phyloP scores from a whole-genome alignment of 2,888 invertebrate genomes.

The Patella pellucida region DNA sequence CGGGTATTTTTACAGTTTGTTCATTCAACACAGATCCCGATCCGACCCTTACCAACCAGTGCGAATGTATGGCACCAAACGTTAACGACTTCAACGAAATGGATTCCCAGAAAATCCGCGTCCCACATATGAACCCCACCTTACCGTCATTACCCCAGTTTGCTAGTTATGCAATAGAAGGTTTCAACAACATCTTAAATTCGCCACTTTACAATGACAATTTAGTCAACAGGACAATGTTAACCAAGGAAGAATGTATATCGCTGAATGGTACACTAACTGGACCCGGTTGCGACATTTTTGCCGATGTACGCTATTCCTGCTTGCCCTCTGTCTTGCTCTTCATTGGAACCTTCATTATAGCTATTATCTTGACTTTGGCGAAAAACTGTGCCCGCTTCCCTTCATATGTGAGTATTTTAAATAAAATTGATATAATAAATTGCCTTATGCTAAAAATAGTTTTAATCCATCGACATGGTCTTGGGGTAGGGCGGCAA shows the following conservation, averaged over 20 bases:
- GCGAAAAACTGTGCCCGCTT: slow-evolving; percentile 95
- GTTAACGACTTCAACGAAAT: neutral
- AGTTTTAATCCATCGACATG: no score
- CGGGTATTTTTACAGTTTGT: slow-evolving; percentile 71
- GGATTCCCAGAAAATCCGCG: no score
- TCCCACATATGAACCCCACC: neutral
- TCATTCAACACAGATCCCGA: slow-evolving; percentile 26
- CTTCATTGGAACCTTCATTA: slow-evolving; percentile 91
- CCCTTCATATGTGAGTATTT: slow-evolving; percentile 83
- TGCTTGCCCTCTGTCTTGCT: slow-evolving; percentile 95
- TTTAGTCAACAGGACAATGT: slow-evolving; percentile 27
- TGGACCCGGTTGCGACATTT: slow-evolving; percentile 73
- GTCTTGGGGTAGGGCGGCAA: no score
- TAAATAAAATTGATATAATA: no score
- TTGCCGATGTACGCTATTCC: slow-evolving; percentile 75
- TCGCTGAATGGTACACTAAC: slow-evolving; percentile 34
- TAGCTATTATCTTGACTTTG: slow-evolving; percentile 90
- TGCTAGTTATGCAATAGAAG: neutral
- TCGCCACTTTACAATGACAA: slow-evolving; percentile 19
- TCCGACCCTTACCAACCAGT: slow-evolving; percentile 32
- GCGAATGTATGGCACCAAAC: slow-evolving; percentile 40
- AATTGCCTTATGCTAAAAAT: neutral
- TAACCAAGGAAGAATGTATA: slow-evolving; percentile 33
- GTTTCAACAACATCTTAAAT: slow-evolving; percentile 6
- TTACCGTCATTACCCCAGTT: neutral